These are phyloP conservation scores for Thymelicus lineola DNA, from an alignment of 2,888 invertebrate species.

Conservation along the genomic window DNA sequence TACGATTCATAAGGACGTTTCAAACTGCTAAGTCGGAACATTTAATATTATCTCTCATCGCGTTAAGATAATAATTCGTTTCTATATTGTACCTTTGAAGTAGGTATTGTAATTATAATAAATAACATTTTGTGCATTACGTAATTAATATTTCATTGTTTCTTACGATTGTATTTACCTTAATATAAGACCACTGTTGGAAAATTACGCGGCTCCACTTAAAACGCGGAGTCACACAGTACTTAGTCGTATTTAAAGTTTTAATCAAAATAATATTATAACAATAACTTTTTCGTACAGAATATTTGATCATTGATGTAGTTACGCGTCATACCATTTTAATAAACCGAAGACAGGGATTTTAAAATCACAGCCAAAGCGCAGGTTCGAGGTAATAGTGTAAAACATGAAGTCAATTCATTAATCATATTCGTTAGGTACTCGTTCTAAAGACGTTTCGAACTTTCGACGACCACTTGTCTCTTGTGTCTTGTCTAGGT, in stretches of 20 bases:
- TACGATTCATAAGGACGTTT: constrained; percentile 79
- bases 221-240: constrained; percentile 73
- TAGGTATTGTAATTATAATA: constrained; percentile 84
- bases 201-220: constrained; percentile 69
- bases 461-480: constrained; percentile 68
- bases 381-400: constrained; percentile 83
- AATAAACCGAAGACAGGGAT: constrained; percentile 83
- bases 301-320: constrained; percentile 59
- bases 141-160: constrained; percentile 83
- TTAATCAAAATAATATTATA: constrained; percentile 74
- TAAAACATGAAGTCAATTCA: constrained; percentile 83
- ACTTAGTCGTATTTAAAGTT: constrained; percentile 81
- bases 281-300: constrained; percentile 67
- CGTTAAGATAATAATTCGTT: constrained; percentile 82
- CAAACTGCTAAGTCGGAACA: constrained; percentile 78
- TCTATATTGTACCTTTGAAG: constrained; percentile 83
- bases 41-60: constrained; percentile 83
- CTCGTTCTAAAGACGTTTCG: constrained; percentile 72
- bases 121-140: constrained; percentile 84
- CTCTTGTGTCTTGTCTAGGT: constrained; percentile 75
- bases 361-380: constrained; percentile 79
- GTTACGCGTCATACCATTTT: constrained; percentile 76
- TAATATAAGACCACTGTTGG: constrained; percentile 82
- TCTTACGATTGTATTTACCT: constrained; percentile 83
- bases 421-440: constrained; percentile 83